phyloP scores from a whole-genome alignment of 2,113 vertebrate species.

The Lichenostomus cassidix region DNA sequence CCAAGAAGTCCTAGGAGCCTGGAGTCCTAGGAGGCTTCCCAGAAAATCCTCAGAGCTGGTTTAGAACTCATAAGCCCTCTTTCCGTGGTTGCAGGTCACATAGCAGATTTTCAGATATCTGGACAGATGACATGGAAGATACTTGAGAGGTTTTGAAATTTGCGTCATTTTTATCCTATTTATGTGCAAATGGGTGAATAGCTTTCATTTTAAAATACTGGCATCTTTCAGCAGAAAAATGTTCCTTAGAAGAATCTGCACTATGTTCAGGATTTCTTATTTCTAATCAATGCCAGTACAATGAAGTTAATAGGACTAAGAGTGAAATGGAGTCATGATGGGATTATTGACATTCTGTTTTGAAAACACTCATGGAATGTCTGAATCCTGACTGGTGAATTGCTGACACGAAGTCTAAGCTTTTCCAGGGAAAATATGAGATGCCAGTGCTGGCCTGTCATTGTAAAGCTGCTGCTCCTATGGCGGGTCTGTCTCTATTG shows the following conservation, averaged over 20 bases:
- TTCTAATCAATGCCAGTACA: not conserved
- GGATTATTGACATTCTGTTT: constrained; percentile 26
- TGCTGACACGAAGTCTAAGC: constrained; percentile 17
- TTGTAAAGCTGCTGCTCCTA: not conserved
- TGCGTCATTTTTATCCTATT: not conserved
- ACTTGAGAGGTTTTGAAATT: not conserved
- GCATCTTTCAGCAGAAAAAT: not conserved
- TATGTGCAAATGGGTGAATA: not conserved
- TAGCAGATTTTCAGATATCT: not conserved
- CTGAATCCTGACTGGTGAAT: not conserved
- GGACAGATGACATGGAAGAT: not conserved
- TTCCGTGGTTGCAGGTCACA: not conserved
- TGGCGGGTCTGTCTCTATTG: not conserved
- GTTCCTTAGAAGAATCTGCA: not conserved
- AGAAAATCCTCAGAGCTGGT: not conserved
- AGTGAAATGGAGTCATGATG: constrained; percentile 13
- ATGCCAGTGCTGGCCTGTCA: not conserved
- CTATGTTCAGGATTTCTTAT: not conserved
- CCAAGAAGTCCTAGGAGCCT: not conserved
- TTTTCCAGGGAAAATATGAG: not conserved
- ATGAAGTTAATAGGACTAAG: constrained; percentile 11
- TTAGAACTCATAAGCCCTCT: not conserved
- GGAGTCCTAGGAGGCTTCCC: not conserved
- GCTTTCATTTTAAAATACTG: not conserved
- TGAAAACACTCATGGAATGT: not conserved